Conservation (phyloP, 2,888 invertebrate species). For the Sarcophaga subvicina region DNA sequence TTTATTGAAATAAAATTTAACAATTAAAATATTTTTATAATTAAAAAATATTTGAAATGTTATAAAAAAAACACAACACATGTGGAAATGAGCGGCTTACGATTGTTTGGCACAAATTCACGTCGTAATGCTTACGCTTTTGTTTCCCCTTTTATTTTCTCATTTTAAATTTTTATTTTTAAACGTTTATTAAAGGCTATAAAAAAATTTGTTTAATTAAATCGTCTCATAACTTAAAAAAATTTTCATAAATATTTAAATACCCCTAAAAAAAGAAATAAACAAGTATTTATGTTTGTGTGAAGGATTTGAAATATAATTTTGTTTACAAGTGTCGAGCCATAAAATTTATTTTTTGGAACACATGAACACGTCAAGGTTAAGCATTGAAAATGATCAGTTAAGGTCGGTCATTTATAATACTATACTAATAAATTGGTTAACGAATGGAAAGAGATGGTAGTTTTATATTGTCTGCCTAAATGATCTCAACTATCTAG, state of each 20-base stretch:
- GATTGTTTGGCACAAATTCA: neutral
- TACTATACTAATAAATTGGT: neutral
- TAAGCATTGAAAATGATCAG: neutral
- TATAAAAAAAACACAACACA: neutral
- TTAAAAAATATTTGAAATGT: constrained; percentile 37
- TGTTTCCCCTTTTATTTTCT: constrained; percentile 8
- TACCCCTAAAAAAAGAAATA: neutral
- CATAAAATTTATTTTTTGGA: constrained; percentile 3
- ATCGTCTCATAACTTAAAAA: constrained; percentile 38
- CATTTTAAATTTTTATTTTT: constrained; percentile 2
- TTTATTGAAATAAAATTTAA: neutral
- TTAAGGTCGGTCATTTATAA: neutral
- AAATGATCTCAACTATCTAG: no score
- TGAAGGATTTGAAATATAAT: constrained; percentile 5
- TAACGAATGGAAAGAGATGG: neutral
- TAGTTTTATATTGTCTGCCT: no score
- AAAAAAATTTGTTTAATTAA: constrained; percentile 50
- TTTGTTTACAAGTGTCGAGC: constrained; percentile 23
- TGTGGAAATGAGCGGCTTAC: neutral
- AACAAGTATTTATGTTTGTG: neutral
- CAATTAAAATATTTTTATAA: neutral
- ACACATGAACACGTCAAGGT: constrained; percentile 20
- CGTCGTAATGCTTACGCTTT: neutral
- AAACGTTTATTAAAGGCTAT: constrained; percentile 21
- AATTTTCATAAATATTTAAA: constrained; percentile 37